Evolutionary conservation across 2,888 invertebrate species (phyloP), one percentile per base, ranked within the genome.

Genomic region (Phlogophora meticulosa): DNA sequence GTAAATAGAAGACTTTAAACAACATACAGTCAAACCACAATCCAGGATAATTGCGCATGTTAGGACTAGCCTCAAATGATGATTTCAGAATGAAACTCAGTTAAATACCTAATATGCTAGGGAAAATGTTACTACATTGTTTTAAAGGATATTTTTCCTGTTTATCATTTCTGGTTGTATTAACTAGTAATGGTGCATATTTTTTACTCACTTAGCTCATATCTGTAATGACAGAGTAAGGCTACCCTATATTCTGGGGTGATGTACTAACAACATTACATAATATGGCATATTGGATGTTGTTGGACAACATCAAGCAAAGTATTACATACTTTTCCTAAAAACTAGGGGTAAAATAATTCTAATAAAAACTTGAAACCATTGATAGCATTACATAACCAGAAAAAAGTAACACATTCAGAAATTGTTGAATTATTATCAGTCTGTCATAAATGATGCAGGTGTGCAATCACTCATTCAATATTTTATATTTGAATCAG

Each of bases 381-480:
- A 43, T 61, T 43, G 17, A 11, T 42, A 36, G 20, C 1, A 4
- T 48, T 43, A 20, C 17, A 20, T 63, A 64, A n/a, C 7, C 32
- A 13, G 11, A 42, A 10, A 62, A 38, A 53, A 15, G 2, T 9
- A 22, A 1, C 0, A 32, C 22, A 53, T 22, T 48, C 34, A 46
- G 10, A n/a, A 32, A 22, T 53, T 13, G 28, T 62, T 42, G 9
- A 48, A 62, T 53, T 53, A 32, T 36, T 7, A 45, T 57, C 28
- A 17, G 1, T 17, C 65, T 45, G 10, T 56, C 9, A 42, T 17
- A 20, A 9, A 10, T 17, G n/a, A 45, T 34, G 38, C 73, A 73
- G 53, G 73, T 72, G 67, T 66, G n/a, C n/a, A n/a, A n/a, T n/a
- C 40, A 72, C 4, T 53, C 53, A 73, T 67, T 53, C 67, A 73